A percentile compares a stretch with the other conserved stretches of the same genome.
These are phyloP conservation scores for Cygnus buccinator DNA, from an alignment of 2,113 vertebrate genomes.

Conservation along the genomic window DNA sequence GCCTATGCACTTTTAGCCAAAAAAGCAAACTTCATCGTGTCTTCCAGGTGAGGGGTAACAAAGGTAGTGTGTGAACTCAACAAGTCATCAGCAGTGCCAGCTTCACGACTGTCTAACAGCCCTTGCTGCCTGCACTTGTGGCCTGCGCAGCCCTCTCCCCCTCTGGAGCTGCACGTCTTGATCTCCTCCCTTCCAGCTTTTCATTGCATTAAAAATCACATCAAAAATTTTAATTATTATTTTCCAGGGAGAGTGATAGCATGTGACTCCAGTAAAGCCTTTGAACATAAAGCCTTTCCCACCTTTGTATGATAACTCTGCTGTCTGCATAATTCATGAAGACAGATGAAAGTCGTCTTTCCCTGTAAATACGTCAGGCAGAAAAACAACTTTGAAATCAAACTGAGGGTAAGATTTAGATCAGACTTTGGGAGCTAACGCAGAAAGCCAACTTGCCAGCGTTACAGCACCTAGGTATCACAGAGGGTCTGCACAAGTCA, in stretches of 20 bases:
- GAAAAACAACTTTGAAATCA: constrained; percentile 36
- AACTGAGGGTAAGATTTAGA: not conserved
- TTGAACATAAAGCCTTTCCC: constrained; percentile 21
- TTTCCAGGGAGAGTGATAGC: not conserved
- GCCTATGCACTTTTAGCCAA: not conserved
- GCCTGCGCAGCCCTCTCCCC: not conserved
- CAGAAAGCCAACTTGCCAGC: not conserved
- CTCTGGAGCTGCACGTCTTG: not conserved
- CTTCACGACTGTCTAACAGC: not conserved
- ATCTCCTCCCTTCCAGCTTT: not conserved
- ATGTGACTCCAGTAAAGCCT: not conserved
- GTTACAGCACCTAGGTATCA: not conserved
- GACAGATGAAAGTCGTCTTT: constrained; percentile 28
- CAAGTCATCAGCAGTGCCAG: constrained; percentile 6
- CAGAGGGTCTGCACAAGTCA: not conserved
- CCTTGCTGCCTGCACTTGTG: not conserved
- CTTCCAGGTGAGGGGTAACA: not conserved
- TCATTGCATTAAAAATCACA: constrained; percentile 1
- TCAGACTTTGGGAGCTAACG: not conserved
- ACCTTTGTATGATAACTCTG: not conserved
- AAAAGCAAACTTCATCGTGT: not conserved
- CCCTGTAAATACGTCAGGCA: not conserved
- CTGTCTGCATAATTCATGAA: constrained; percentile 59
- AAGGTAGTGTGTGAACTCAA: not conserved
- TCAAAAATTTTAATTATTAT: constrained; percentile 2